phyloP scores from a whole-genome alignment of 2,113 vertebrate species.

The Aegotheles bennettii region DNA sequence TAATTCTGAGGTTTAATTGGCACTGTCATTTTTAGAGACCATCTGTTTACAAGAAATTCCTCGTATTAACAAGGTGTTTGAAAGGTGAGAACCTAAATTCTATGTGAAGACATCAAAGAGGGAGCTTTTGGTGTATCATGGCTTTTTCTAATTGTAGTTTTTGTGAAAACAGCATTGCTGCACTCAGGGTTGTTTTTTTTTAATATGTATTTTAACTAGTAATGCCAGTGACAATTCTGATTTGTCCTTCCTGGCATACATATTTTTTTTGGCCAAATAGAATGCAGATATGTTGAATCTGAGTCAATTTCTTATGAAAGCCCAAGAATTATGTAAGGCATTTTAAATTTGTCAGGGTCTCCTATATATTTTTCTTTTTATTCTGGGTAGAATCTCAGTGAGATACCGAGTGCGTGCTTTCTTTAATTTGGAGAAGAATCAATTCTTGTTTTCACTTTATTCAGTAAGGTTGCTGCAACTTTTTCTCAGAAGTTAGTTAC shows the following conservation, averaged over 20 bases:
- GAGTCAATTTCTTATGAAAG: not conserved
- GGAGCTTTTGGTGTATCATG: not conserved
- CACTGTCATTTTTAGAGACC: conserved; percentile 13
- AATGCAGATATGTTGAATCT: not conserved
- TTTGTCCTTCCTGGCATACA: not conserved
- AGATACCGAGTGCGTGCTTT: fast-evolving
- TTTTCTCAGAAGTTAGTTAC: not conserved
- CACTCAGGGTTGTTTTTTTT: not conserved
- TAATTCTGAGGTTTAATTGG: not conserved
- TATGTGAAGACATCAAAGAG: not conserved
- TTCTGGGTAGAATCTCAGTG: not conserved
- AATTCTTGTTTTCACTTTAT: not conserved
- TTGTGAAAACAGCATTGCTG: not conserved
- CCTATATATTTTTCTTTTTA: not conserved
- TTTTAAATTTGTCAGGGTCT: not conserved
- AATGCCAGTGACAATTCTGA: not conserved
- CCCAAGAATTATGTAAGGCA: not conserved
- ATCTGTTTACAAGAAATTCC: conserved; percentile 21
- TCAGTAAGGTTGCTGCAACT: not conserved
- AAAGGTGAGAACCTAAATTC: not conserved
- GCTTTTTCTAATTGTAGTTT: not conserved
- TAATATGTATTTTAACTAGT: not conserved
- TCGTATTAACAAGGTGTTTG: not conserved
- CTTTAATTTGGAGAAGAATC: not conserved
- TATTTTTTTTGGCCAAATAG: not conserved